Conservation (phyloP, 2,888 invertebrate genomes). For the Caenorhabditis japonica region DNA sequence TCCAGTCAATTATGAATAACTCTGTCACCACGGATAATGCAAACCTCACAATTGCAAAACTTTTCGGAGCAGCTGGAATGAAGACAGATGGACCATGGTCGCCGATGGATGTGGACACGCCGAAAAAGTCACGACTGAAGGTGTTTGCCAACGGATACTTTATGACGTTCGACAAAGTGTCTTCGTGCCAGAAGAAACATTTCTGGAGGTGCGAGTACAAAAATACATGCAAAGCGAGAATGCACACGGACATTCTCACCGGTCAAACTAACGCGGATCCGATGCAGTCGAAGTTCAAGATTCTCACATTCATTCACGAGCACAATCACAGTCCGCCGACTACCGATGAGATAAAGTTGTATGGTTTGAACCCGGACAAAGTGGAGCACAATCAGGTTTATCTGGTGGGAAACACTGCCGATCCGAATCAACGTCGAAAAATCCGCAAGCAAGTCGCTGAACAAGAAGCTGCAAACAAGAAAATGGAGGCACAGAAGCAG, state of each 20-base stretch:
- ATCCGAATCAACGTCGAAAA: slow-evolving; percentile 19
- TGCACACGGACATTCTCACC: slow-evolving; percentile 30
- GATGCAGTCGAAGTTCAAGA: not conserved
- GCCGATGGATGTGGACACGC: not conserved
- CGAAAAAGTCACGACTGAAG: slow-evolving; percentile 24
- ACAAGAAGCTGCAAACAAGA: slow-evolving; percentile 13
- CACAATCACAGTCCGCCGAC: slow-evolving; percentile 27
- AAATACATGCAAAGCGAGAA: slow-evolving; percentile 37
- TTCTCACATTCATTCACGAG: slow-evolving; percentile 24
- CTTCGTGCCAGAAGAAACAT: slow-evolving; percentile 25
- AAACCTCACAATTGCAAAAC: not conserved
- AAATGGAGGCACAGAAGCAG: slow-evolving; percentile 9
- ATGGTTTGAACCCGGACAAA: slow-evolving; percentile 11
- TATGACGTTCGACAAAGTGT: slow-evolving; percentile 40
- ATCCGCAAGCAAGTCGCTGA: slow-evolving; percentile 35
- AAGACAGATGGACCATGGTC: not conserved
- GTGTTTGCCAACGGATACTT: slow-evolving; percentile 37
- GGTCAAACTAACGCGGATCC: not conserved
- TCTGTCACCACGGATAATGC: no score
- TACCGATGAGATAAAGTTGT: slow-evolving; percentile 17
- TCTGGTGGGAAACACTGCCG: slow-evolving; percentile 13
- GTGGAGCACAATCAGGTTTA: slow-evolving; percentile 23
- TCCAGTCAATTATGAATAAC: no score
- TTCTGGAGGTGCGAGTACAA: slow-evolving; percentile 45
- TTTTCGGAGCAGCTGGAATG: not conserved